These are phyloP conservation scores for Diadegma fenestrale DNA, from an alignment of 2,888 invertebrate genomes.

Conservation along the genomic window DNA sequence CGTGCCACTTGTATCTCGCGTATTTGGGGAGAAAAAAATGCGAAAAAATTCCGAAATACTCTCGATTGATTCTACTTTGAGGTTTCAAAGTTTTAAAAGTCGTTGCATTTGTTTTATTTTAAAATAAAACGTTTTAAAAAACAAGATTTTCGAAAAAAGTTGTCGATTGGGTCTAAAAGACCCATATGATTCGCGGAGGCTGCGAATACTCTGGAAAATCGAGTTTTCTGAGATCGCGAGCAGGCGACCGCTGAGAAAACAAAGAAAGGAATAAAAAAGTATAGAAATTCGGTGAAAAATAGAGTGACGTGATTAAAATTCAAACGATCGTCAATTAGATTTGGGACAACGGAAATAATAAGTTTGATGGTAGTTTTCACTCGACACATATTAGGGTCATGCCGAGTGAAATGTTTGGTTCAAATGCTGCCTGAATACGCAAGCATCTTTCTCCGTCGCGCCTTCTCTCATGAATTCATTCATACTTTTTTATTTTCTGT, in stretches of 20 bases:
- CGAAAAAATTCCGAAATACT: too few species aligned
- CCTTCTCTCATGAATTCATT: constrained; percentile 59
- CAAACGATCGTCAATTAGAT: constrained; percentile 47
- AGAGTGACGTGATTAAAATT: constrained; percentile 42
- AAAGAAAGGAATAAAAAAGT: neutral
- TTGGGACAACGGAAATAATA: constrained; percentile 52
- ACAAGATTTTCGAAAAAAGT: too few species aligned
- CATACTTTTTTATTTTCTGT: constrained; percentile 32
- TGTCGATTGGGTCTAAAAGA: too few species aligned
- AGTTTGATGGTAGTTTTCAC: constrained; percentile 63
- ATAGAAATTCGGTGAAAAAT: constrained; percentile 49
- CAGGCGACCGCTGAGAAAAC: neutral
- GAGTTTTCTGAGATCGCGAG: too few species aligned
- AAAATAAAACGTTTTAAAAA: too few species aligned
- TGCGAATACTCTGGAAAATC: too few species aligned
- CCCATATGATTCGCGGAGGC: too few species aligned
- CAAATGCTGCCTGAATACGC: constrained; percentile 63
- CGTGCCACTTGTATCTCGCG: too few species aligned
- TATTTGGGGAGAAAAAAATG: too few species aligned
- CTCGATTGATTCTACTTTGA: too few species aligned
- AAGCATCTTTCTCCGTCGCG: constrained; percentile 23
- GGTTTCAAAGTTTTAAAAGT: too few species aligned
- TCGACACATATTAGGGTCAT: constrained; percentile 64
- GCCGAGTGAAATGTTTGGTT: constrained; percentile 66
- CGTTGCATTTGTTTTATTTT: too few species aligned